These are phyloP conservation scores for Erythrocebus patas DNA, from an alignment of 2,113 vertebrate species.

Conservation along the genomic window DNA sequence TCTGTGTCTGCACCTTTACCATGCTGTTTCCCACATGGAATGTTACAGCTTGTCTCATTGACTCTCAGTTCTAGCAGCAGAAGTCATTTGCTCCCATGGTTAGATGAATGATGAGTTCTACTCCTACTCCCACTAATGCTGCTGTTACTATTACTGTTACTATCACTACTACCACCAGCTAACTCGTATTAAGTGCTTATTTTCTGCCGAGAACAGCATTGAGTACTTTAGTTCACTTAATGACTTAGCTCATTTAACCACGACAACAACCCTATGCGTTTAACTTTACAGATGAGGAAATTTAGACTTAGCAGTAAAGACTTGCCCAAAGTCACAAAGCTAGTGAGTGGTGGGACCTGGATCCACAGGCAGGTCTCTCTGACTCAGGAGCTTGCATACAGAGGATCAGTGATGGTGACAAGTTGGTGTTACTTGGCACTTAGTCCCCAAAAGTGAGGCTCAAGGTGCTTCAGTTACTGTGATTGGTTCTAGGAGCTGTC, in stretches of 20 bases:
- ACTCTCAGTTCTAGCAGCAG: background rate
- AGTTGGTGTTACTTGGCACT: background rate
- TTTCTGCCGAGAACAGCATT: background rate
- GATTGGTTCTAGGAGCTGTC: background rate
- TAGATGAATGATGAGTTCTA: conserved; percentile 16
- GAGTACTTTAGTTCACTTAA: background rate
- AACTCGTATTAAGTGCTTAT: background rate
- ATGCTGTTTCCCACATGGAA: background rate
- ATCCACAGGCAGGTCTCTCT: background rate
- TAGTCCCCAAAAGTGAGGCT: background rate
- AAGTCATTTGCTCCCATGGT: background rate
- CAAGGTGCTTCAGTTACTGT: background rate
- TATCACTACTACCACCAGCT: background rate
- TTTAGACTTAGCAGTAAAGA: background rate
- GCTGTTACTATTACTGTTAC: background rate
- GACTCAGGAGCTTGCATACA: background rate
- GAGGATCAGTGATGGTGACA: background rate
- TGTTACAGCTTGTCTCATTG: background rate
- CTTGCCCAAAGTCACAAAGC: background rate
- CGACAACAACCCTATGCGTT: background rate
- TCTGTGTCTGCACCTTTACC: background rate
- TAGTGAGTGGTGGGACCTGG: background rate
- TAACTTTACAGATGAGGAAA: background rate
- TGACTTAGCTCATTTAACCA: background rate
- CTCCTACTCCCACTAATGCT: background rate